Evolutionary conservation across 2,888 invertebrate genomes (phyloP).

Genomic region (Nomada ruficornis): DNA sequence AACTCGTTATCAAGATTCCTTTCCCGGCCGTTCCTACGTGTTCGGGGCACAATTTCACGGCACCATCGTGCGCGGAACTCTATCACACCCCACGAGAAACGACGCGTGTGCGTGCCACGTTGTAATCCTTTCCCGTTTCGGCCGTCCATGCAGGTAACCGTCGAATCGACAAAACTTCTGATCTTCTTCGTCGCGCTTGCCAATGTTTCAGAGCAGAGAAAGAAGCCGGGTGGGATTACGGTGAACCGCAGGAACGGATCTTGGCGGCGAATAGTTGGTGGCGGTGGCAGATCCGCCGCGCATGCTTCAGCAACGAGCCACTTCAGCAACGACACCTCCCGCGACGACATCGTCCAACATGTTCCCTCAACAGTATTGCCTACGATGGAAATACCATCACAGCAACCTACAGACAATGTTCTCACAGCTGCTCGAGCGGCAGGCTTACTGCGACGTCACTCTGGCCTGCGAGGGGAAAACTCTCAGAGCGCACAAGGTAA

Average conservation of each 20-base stretch:
- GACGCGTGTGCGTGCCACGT: too few relatives aligned
- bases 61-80: too few relatives aligned
- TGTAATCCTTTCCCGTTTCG: neutral
- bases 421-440: constrained; percentile 93
- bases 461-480: constrained; percentile 94
- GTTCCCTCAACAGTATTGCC: constrained; percentile 95
- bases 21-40: too few relatives aligned
- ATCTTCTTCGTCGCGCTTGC: constrained; percentile 16
- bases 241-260: constrained; percentile 58
- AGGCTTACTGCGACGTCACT: constrained; percentile 96
- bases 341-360: constrained; percentile 84
- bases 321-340: constrained; percentile 76
- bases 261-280: constrained; percentile 59
- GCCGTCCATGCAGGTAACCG: neutral
- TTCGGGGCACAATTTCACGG: too few relatives aligned
- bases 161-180: neutral
- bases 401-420: constrained; percentile 96
- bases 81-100: too few relatives aligned
- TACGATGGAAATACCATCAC: constrained; percentile 97
- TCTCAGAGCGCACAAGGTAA: constrained; percentile 90
- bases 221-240: constrained; percentile 54
- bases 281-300: constrained; percentile 71
- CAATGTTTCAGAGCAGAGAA: constrained; percentile 47
- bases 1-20: too few relatives aligned
- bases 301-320: constrained; percentile 81